Conservation (phyloP, 2,888 invertebrate species). For the Chaitophorus viminalis region DNA sequence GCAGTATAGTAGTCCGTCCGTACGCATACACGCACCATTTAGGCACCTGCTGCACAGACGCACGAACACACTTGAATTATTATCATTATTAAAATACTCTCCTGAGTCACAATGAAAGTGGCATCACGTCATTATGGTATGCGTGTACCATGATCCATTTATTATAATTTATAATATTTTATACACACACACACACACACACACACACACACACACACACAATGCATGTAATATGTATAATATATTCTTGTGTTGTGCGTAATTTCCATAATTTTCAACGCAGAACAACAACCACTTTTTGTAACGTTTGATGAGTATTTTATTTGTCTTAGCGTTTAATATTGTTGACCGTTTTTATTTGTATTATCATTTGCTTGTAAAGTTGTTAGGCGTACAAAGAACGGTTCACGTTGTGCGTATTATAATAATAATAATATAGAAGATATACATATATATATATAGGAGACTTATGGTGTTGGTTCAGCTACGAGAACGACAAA, state of each 20-base stretch:
- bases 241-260: neutral
- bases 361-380: neutral
- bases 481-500: neutral
- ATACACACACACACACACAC: too few species aligned
- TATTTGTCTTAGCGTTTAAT: neutral
- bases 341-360: neutral
- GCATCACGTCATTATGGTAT: too few species aligned
- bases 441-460: too few species aligned
- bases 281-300: neutral
- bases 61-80: too few species aligned
- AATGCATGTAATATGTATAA: too few species aligned
- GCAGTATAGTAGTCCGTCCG: too few species aligned
- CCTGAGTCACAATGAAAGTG: too few species aligned
- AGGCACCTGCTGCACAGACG: too few species aligned
- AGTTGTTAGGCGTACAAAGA: neutral
- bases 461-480: neutral
- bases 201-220: too few species aligned
- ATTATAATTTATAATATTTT: neutral
- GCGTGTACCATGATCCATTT: neutral
- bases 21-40: too few species aligned
- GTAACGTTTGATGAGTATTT: neutral
- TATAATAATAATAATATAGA: neutral
- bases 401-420: neutral
- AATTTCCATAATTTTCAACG: neutral
- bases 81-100: too few species aligned